These are phyloP conservation scores for Actinia equina DNA, from an alignment of 64 coral and sea anemone genomes.

Conservation along the genomic window DNA sequence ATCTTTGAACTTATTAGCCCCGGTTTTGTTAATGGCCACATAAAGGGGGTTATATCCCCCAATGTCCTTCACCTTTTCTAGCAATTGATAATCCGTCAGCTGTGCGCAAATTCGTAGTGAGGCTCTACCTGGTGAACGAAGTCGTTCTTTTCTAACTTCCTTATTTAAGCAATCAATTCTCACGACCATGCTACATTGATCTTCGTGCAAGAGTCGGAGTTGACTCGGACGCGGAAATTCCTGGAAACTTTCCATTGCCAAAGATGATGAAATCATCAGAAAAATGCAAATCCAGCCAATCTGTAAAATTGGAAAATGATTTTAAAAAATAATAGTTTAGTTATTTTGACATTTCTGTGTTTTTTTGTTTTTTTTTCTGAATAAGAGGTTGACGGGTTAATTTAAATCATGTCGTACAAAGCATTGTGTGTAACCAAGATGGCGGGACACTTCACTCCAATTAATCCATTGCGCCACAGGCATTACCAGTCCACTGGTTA, in stretches of 20 bases:
- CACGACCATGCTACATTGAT: not conserved
- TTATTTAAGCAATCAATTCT: not conserved
- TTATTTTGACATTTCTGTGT: no score
- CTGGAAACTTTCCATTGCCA: no score
- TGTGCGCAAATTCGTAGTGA: constrained; percentile 15
- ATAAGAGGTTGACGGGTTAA: no score
- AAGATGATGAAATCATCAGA: not conserved
- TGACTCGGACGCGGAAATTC: not conserved
- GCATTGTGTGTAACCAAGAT: no score
- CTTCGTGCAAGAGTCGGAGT: not conserved
- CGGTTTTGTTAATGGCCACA: constrained; percentile 26
- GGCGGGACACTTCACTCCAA: no score
- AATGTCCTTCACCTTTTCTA: constrained; percentile 19
- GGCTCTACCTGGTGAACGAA: no score
- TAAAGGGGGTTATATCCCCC: constrained; percentile 34
- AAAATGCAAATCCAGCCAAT: not conserved
- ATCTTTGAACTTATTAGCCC: constrained; percentile 21
- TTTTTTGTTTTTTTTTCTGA: no score
- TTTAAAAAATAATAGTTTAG: not conserved
- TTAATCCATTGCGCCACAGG: no score
- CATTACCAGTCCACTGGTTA: no score
- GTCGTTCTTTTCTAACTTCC: not conserved
- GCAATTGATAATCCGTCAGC: not conserved
- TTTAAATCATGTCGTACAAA: no score
- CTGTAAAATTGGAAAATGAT: not conserved